Evolutionary conservation across 2,797 vertebrate species (phyloP).

Genomic region (Acanthurus leucopareius): DNA sequence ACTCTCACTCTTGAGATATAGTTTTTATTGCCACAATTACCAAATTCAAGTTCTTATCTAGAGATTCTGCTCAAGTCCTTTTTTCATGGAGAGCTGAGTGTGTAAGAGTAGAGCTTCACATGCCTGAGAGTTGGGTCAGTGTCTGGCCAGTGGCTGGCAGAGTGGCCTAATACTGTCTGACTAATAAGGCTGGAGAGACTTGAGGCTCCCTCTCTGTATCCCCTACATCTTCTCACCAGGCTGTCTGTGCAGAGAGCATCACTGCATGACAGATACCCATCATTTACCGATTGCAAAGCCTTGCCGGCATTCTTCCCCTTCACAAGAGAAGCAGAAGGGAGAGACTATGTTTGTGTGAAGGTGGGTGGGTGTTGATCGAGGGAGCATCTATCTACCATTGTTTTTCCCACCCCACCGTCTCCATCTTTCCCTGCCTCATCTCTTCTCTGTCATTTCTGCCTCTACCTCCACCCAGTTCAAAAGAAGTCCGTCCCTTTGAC

Average conservation of each 20-base stretch:
- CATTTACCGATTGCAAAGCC: constrained; percentile 67
- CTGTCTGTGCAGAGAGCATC: constrained; percentile 59
- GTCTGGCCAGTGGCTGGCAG: constrained; percentile 52
- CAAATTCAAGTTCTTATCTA: constrained; percentile 19
- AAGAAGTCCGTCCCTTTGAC: constrained; percentile 62
- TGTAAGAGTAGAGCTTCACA: constrained; percentile 30
- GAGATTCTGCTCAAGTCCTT: constrained; percentile 26
- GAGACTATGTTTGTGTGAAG: constrained; percentile 7
- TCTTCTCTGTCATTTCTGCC: constrained; percentile 28
- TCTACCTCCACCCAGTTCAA: constrained; percentile 23
- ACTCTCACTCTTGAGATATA: not conserved
- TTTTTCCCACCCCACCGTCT: constrained; percentile 27
- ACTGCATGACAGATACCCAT: constrained; percentile 68
- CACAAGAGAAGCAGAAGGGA: constrained; percentile 46
- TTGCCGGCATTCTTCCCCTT: constrained; percentile 49
- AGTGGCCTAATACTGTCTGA: constrained; percentile 67
- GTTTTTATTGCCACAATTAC: constrained; percentile 7
- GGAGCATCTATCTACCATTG: constrained; percentile 51
- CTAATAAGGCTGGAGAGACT: constrained; percentile 67
- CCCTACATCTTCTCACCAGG: constrained; percentile 64
- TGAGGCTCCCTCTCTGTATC: constrained; percentile 61
- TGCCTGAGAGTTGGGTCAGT: constrained; percentile 65
- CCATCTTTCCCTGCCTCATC: constrained; percentile 29
- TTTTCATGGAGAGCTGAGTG: constrained; percentile 30
- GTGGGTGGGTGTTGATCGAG: constrained; percentile 47